Evolutionary conservation across 2,888 invertebrate genomes (phyloP).

Genomic region (Dioctria linearis): DNA sequence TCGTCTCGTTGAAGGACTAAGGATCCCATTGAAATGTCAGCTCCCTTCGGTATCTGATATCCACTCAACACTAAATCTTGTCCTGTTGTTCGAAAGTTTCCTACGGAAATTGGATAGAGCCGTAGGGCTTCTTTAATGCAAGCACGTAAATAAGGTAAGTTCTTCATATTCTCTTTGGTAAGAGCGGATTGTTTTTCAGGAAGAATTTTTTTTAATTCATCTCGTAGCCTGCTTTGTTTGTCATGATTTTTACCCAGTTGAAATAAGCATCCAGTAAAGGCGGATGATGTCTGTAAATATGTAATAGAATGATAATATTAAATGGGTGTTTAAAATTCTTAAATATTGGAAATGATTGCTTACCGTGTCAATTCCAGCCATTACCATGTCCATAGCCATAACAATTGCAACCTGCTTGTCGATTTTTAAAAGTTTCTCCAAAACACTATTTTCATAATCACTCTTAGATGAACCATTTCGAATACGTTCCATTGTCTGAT

Average conservation of each 20-base stretch:
- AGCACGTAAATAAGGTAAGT: slow-evolving; percentile 78
- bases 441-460: slow-evolving; percentile 74
- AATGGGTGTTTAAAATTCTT: not conserved
- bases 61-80: slow-evolving; percentile 76
- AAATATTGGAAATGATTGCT: slow-evolving; percentile 59
- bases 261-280: slow-evolving; percentile 74
- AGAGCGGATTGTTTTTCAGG: slow-evolving; percentile 69
- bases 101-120: slow-evolving; percentile 75
- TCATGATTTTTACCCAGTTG: slow-evolving; percentile 76
- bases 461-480: slow-evolving; percentile 66
- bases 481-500: slow-evolving; percentile 66
- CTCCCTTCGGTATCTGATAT: slow-evolving; percentile 75
- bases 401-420: slow-evolving; percentile 76
- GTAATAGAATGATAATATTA: slow-evolving; percentile 19
- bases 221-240: slow-evolving; percentile 76
- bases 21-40: slow-evolving; percentile 82
- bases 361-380: slow-evolving; percentile 83
- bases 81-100: slow-evolving; percentile 73
- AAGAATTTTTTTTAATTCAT: slow-evolving; percentile 73
- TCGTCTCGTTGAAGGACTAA: slow-evolving; percentile 77
- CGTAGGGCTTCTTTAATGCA: slow-evolving; percentile 83
- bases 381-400: slow-evolving; percentile 81
- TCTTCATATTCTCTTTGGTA: slow-evolving; percentile 69
- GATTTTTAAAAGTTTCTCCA: slow-evolving; percentile 77
- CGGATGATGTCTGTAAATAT: slow-evolving; percentile 73